Base-by-base conservation (phyloP, 2,797 vertebrate species). In the Mus caroli region DNA sequence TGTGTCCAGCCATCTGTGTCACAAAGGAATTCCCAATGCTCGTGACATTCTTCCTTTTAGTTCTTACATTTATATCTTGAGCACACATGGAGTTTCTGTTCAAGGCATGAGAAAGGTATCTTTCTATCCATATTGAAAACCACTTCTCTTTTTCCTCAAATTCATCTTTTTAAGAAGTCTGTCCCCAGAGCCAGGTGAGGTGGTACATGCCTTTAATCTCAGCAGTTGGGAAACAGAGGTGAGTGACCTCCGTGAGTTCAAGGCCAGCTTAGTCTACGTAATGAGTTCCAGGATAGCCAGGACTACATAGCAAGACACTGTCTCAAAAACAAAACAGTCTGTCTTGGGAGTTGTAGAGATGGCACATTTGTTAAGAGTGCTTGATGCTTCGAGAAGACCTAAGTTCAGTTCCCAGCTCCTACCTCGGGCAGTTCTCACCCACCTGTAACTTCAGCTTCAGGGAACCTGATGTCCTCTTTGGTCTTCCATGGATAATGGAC, bases 41-140 rank as follows among this genome's bases (percentile, higher is more conserved):
- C 20, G 17, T 34, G 56, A 50, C 5, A 31, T 37, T 86, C 43
- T 40, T 85, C 54, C 15, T 60, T 64, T 73, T 58, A 69, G 31
- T 43, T 77, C 71, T 13, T n/a, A 77, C 13, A 58, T 24, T 85
- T 94, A 28, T 43, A 52, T 73, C 60, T 46, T 86, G 50, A 78
- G 84, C 64, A 19, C 58, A 64, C 8, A 0, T 71, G 67, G 43
- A 84, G 60, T 56, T 92, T 71, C n/a, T 92, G 73, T 50, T 64
- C 82, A 92, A 76, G 22, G 54, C 7, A 22, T 40, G 76, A 94
- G 37, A n/a, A 92, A 78, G 17, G 13, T 78, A 69, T 84, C 52
- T 89, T 92, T 88, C 46, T n/a, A 31, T 90, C 92, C 89, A 90
- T 46, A 79, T 71, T 77, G 54, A 37, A 96, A 96, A 6, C 0